A percentile compares a stretch with the other conserved stretches of the same genome.
phyloP scores from a whole-genome alignment of 2,888 invertebrate genomes.

The Scrobipalpa costella region DNA sequence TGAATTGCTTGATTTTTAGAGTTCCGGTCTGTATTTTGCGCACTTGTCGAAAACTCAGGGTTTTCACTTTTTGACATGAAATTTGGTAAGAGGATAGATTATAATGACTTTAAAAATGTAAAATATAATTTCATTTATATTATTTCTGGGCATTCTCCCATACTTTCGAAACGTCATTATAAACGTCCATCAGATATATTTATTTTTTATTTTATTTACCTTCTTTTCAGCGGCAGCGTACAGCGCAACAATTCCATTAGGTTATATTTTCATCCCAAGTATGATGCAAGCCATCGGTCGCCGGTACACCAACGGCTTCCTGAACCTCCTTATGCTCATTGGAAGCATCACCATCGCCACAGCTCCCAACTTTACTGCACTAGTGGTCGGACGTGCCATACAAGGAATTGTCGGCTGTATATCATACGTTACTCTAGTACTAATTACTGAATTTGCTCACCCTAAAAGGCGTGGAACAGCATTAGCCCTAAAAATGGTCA shows the following conservation, averaged over 20 bases:
- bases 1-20: too few relatives aligned
- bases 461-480: conserved; percentile 37
- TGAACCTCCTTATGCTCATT: conserved; percentile 31
- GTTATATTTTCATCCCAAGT: conserved; percentile 34
- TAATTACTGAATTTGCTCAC: conserved; percentile 34
- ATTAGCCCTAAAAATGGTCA: conserved; percentile 34
- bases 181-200: too few relatives aligned
- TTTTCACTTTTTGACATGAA: too few relatives aligned
- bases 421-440: too few relatives aligned
- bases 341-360: conserved; percentile 35
- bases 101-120: too few relatives aligned
- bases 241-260: conserved; percentile 27
- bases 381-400: conserved; percentile 34
- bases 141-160: too few relatives aligned
- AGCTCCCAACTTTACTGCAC: conserved; percentile 31
- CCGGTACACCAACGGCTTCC: conserved; percentile 30
- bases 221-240: conserved; percentile 26
- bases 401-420: conserved; percentile 34
- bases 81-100: too few relatives aligned
- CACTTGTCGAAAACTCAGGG: too few relatives aligned
- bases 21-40: too few relatives aligned
- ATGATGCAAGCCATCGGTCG: conserved; percentile 38
- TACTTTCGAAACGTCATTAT: not conserved
- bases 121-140: too few relatives aligned
- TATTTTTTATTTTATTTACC: not conserved